phyloP scores from a whole-genome alignment of 2,113 vertebrate genomes.

The Carollia perspicillata region DNA sequence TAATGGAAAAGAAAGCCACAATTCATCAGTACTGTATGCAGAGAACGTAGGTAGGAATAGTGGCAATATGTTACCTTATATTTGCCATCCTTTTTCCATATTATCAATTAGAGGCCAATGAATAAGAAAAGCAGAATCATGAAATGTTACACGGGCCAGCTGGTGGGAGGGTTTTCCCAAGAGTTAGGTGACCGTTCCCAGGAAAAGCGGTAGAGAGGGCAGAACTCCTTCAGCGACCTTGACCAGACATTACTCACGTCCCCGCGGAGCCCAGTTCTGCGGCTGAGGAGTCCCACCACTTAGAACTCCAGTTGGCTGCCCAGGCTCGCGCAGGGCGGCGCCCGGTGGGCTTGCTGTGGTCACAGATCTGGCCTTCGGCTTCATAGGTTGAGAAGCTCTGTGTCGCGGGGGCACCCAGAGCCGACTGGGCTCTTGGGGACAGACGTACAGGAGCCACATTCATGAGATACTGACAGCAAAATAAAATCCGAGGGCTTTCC shows the following conservation, averaged over 20 bases:
- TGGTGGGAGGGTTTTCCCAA: neutral
- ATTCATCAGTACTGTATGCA: neutral
- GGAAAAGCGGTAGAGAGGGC: neutral
- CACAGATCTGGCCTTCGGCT: neutral
- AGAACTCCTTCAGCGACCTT: neutral
- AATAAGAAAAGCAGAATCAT: neutral
- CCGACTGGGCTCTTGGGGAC: neutral
- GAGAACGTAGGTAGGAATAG: neutral
- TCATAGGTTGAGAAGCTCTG: neutral
- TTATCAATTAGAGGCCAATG: neutral
- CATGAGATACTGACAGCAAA: neutral
- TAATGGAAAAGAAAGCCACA: neutral
- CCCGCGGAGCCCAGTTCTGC: neutral
- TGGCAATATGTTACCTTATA: neutral
- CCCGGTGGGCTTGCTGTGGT: neutral
- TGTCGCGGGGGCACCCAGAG: neutral
- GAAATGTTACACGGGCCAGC: neutral
- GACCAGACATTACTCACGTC: neutral
- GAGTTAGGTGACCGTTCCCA: neutral
- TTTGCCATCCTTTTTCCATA: neutral
- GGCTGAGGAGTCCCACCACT: neutral
- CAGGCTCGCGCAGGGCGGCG: neutral
- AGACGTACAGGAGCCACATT: neutral
- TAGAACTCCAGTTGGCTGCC: neutral
- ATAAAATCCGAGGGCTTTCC: neutral